These are phyloP conservation scores for Ommatoiulus sabulosus DNA, from an alignment of 2,888 invertebrate species.

Conservation along the genomic window DNA sequence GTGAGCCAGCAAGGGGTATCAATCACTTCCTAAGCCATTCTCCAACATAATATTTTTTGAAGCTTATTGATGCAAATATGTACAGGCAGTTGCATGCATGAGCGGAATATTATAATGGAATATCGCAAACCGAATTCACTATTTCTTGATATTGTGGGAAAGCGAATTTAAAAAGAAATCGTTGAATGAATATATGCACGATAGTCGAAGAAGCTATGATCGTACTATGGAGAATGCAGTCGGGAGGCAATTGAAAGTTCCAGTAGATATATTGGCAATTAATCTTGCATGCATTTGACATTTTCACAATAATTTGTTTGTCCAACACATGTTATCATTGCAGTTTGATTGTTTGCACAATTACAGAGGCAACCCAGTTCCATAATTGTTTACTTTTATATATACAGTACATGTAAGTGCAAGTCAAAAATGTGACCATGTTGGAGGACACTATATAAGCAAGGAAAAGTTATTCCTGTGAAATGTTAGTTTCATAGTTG, in stretches of 20 bases:
- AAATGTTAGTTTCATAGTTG: no score
- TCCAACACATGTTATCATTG: no score
- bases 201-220: background rate
- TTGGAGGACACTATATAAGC: no score
- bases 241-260: background rate
- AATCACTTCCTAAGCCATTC: slow-evolving; percentile 24
- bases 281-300: background rate
- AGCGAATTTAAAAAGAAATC: background rate
- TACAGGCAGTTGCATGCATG: slow-evolving; percentile 30
- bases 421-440: no score
- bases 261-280: background rate
- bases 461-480: no score
- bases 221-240: background rate
- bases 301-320: background rate
- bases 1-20: slow-evolving; percentile 6
- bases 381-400: no score
- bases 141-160: background rate
- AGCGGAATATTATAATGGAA: slow-evolving; percentile 36
- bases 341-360: no score
- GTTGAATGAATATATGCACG: background rate
- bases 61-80: slow-evolving; percentile 43
- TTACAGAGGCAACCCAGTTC: no score
- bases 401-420: no score
- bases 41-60: slow-evolving; percentile 23
- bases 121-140: background rate